Percentiles rank a stretch among this genome's conserved stretches.
phyloP scores from a whole-genome alignment of 2,797 vertebrate species.

The Tokudaia muenninki region DNA sequence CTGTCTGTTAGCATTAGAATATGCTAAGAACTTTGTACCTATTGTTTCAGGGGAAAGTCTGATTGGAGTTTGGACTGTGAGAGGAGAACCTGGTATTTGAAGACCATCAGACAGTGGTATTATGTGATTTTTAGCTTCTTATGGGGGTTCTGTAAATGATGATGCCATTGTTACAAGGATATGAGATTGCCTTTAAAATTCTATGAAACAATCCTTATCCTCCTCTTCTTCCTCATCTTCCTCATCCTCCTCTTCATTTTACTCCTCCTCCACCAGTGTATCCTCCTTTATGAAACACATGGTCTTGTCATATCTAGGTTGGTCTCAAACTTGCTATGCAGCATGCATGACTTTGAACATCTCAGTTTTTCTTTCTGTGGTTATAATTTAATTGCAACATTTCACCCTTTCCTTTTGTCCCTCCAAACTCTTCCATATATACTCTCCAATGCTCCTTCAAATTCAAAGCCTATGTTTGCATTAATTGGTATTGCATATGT shows the following conservation, averaged over 20 bases:
- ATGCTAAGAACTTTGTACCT: background rate
- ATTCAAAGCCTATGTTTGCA: background rate
- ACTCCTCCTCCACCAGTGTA: background rate
- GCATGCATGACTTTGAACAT: background rate
- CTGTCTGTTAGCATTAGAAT: background rate
- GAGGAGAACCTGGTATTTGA: background rate
- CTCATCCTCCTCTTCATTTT: background rate
- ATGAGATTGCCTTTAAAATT: background rate
- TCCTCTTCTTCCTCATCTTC: too few relatives aligned
- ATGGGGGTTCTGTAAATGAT: background rate
- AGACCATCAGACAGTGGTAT: background rate
- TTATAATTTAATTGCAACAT: background rate
- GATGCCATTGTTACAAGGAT: background rate
- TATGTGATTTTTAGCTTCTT: background rate
- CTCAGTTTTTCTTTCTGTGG: background rate
- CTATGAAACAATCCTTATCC: background rate
- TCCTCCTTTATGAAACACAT: background rate
- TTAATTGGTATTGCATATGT: background rate
- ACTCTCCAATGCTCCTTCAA: background rate
- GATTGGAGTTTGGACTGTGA: background rate
- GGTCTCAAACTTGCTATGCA: background rate
- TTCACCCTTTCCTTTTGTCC: background rate
- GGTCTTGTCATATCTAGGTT: too few relatives aligned
- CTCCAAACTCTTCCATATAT: background rate
- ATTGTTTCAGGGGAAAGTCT: background rate